phyloP scores from a whole-genome alignment of 2,113 vertebrate species.

The Loxodonta africana region DNA sequence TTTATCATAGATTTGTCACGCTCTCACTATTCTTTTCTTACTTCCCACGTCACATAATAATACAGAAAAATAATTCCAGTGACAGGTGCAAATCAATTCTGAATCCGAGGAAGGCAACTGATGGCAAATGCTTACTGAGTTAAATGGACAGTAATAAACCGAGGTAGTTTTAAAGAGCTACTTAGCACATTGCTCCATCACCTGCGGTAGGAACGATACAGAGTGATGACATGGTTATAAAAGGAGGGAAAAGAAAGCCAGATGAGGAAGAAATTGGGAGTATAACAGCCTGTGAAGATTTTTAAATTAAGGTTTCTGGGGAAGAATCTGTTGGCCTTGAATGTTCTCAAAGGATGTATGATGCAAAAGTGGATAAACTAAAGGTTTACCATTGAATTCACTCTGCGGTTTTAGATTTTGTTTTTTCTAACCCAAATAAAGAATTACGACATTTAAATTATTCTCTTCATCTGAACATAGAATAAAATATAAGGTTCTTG shows the following conservation, averaged over 20 bases:
- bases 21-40: background rate
- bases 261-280: background rate
- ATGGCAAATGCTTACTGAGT: background rate
- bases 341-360: background rate
- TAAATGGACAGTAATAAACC: background rate
- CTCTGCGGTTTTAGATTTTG: background rate
- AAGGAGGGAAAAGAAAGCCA: background rate
- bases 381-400: background rate
- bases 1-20: background rate
- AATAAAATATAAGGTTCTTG: background rate
- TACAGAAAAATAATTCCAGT: background rate
- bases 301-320: slow-evolving; percentile 10
- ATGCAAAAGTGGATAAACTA: background rate
- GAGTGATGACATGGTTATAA: background rate
- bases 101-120: background rate
- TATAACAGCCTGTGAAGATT: background rate
- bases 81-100: background rate
- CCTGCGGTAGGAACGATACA: slow-evolving; percentile 9
- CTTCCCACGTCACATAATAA: background rate
- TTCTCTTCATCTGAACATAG: background rate
- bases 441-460: background rate
- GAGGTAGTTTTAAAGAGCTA: background rate
- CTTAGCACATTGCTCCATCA: background rate
- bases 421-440: slow-evolving; percentile 23
- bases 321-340: background rate